Evolutionary conservation across 2,113 vertebrate genomes (phyloP).

Genomic region (Ifrita kowaldi): DNA sequence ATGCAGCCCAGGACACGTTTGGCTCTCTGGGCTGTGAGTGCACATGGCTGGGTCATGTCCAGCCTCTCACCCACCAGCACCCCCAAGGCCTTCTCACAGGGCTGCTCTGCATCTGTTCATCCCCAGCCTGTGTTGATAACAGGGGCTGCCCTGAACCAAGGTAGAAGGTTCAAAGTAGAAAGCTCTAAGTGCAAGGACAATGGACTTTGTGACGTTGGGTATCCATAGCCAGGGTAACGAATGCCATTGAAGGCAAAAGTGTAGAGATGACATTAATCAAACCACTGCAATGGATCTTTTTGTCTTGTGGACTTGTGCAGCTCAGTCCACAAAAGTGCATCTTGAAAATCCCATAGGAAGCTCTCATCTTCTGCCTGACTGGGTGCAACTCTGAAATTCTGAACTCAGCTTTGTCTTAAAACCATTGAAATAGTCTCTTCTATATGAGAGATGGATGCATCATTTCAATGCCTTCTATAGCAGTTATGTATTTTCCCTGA

Average conservation of each 20-base stretch:
- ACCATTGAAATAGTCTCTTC: background rate
- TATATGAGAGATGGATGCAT: rapidly evolving
- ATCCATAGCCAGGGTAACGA: background rate
- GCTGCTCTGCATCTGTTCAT: background rate
- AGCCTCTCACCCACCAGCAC: background rate
- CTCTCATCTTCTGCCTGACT: background rate
- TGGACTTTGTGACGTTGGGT: rapidly evolving
- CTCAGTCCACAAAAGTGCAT: background rate
- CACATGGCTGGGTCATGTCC: background rate
- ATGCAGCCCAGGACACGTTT: background rate
- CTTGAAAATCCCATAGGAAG: background rate
- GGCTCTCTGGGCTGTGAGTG: background rate
- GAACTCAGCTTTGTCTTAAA: background rate
- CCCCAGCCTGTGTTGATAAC: rapidly evolving
- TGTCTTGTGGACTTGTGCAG: background rate
- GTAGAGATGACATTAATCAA: background rate
- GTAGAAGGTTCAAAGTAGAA: background rate
- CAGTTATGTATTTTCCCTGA: background rate
- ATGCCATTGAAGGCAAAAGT: background rate
- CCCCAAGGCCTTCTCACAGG: background rate
- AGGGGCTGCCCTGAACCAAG: background rate
- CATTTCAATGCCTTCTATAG: background rate
- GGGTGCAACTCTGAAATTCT: background rate
- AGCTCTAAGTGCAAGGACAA: background rate
- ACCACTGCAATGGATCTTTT: background rate